phyloP scores from a whole-genome alignment of 2,797 vertebrate genomes.

The Clarias pachynema region DNA sequence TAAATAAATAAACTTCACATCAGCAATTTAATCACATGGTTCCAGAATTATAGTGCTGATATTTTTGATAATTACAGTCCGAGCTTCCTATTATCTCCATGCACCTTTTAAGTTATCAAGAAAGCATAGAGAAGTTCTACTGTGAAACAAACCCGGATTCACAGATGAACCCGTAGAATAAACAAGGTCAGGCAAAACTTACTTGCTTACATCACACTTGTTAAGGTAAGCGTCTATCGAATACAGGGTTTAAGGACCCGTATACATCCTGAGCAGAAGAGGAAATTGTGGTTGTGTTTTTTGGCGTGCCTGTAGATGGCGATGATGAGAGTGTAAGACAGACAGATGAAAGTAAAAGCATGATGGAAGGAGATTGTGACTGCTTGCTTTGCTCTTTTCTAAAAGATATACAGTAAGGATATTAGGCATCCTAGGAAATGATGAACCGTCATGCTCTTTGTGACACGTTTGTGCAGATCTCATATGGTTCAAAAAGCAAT shows the following conservation, averaged over 20 bases:
- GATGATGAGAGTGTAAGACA: not conserved
- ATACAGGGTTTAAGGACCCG: not conserved
- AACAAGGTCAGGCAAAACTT: too few relatives aligned
- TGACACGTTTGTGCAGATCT: not conserved
- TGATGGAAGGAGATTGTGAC: not conserved
- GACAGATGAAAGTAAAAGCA: not conserved
- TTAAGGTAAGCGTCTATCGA: not conserved
- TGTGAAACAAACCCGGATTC: slow-evolving; percentile 4
- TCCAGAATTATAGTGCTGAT: not conserved
- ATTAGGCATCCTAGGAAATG: not conserved
- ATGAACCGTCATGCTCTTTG: not conserved
- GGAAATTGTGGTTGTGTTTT: not conserved
- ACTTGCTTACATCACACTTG: not conserved
- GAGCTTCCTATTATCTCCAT: not conserved
- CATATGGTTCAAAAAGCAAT: not conserved
- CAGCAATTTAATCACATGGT: not conserved
- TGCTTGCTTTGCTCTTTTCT: not conserved
- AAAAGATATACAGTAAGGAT: too few relatives aligned
- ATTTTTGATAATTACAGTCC: too few relatives aligned
- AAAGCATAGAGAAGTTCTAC: not conserved
- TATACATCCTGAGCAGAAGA: not conserved
- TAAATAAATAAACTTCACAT: not conserved
- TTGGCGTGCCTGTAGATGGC: slow-evolving; percentile 9
- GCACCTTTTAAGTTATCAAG: not conserved
- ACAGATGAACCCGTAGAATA: not conserved